Evolutionary conservation across 2,113 vertebrate species (phyloP).

Genomic region (Amia ocellicauda): DNA sequence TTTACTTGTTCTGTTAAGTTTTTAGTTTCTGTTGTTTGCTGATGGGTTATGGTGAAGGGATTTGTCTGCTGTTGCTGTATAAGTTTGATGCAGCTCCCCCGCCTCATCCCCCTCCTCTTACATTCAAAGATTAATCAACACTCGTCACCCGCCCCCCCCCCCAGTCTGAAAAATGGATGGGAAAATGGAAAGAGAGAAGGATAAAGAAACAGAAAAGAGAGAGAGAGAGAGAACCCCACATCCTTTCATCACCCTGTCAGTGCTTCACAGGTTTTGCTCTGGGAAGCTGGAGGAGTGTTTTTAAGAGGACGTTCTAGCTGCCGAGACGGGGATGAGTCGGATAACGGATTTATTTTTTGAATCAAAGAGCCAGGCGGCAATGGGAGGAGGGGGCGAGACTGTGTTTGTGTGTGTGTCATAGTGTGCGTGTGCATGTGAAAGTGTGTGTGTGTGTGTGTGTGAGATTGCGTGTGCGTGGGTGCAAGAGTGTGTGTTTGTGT

Average conservation of each 20-base stretch:
- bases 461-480: no score
- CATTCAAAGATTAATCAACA: constrained; percentile 27
- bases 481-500: not conserved
- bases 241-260: constrained; percentile 71
- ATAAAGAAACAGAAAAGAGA: constrained; percentile 39
- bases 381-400: not conserved
- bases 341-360: constrained; percentile 57
- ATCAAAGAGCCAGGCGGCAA: constrained; percentile 42
- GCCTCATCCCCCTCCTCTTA: constrained; percentile 42
- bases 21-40: no score
- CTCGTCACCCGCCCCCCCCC: constrained; percentile 12
- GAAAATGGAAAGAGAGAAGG: constrained; percentile 37
- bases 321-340: constrained; percentile 47
- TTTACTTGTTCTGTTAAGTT: no score
- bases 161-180: constrained; percentile 34
- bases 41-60: no score
- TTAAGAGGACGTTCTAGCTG: constrained; percentile 50
- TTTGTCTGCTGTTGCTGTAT: constrained; percentile 34
- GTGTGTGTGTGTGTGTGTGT: no score
- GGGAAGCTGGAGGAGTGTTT: constrained; percentile 39
- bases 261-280: constrained; percentile 36
- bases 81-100: constrained; percentile 33
- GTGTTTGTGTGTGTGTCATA: not conserved
- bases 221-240: constrained; percentile 26
- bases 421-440: not conserved